Evolutionary conservation across 1,140 invertebrate genomes (phyloP), one percentile per base, ranked within the genome.

Genomic region (Macrobrachium nipponense): DNA sequence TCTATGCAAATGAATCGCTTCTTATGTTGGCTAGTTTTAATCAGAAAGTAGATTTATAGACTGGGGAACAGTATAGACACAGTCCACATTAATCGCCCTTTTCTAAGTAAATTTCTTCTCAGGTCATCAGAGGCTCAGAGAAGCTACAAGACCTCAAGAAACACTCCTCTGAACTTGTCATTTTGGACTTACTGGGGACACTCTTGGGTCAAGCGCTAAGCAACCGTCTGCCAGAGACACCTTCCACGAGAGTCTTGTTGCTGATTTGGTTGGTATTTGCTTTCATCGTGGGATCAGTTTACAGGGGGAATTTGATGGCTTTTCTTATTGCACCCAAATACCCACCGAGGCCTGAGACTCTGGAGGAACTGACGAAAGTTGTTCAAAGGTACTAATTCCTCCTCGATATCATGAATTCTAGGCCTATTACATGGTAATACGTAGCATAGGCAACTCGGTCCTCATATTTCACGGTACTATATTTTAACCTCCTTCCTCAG

Each of bases 281-380:
- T 59, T 80, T 80, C 78, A n/a, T 80, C 23, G 61, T 66, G 78
- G 78, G 78, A 17, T 66, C 78, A 27, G 78, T 64, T 44, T 80
- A 80, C 58, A 59, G 36, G 18, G 44, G 78, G 23, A 80, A 80
- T 27, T 61, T 80, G 59, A 64, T 61, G 20, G 78, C 78, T 61
- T 61, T 20, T 43, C 60, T 80, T 61, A 44, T 61, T 10, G 59
- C 64, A 36, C 78, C 78, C 23, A 80, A 44, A 43, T 80, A 80
- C 61, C 78, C 78, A 7, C 78, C 78, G 0, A 59, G 78, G 5
- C 59, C 64, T 11, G 78, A 80, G n/a, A 80, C 60, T 20, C 6
- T 80, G 4, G 78, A 59, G 0, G 23, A 80, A 43, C 36, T 80
- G 7, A 36, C 44, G 7, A 61, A 80, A n/a, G 12, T 36, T 14